These are phyloP conservation scores for Mesochorus sp. DNA, from an alignment of 2,888 invertebrate genomes.

Conservation along the genomic window DNA sequence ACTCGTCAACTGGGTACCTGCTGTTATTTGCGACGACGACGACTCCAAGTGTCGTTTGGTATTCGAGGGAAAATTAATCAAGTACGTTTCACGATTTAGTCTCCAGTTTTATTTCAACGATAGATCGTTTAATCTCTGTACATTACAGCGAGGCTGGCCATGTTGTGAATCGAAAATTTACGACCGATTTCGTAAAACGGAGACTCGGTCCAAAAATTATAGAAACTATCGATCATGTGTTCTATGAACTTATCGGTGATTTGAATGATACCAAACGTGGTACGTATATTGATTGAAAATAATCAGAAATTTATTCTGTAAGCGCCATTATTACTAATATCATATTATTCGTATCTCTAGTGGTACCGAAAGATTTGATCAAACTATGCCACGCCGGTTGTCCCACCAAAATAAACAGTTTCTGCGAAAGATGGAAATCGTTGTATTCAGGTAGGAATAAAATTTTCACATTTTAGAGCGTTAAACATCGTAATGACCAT, in stretches of 20 bases:
- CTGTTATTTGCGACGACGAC: conserved; percentile 60
- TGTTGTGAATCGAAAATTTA: conserved; percentile 68
- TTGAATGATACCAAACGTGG: conserved; percentile 71
- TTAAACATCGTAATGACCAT: no score
- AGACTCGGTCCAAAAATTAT: conserved; percentile 69
- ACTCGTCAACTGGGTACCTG: conserved; percentile 73
- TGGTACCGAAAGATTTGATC: conserved; percentile 70
- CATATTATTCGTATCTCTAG: conserved; percentile 54
- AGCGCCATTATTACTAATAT: not conserved
- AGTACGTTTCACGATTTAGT: conserved; percentile 69
- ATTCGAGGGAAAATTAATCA: conserved; percentile 76
- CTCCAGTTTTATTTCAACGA: no score
- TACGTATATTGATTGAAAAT: conserved; percentile 40
- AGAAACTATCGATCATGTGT: conserved; percentile 70
- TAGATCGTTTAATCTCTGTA: not conserved
- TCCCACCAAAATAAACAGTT: conserved; percentile 71
- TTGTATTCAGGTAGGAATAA: conserved; percentile 36
- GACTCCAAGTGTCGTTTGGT: conserved; percentile 65
- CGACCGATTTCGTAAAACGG: conserved; percentile 67
- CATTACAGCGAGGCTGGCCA: conserved; percentile 73
- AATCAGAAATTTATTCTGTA: not conserved
- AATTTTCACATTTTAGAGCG: conserved; percentile 1
- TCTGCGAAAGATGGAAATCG: conserved; percentile 66
- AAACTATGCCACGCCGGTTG: conserved; percentile 73
- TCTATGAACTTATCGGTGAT: conserved; percentile 71